phyloP scores from a whole-genome alignment of 2,113 vertebrate genomes.

The Todiramphus saurophagus region DNA sequence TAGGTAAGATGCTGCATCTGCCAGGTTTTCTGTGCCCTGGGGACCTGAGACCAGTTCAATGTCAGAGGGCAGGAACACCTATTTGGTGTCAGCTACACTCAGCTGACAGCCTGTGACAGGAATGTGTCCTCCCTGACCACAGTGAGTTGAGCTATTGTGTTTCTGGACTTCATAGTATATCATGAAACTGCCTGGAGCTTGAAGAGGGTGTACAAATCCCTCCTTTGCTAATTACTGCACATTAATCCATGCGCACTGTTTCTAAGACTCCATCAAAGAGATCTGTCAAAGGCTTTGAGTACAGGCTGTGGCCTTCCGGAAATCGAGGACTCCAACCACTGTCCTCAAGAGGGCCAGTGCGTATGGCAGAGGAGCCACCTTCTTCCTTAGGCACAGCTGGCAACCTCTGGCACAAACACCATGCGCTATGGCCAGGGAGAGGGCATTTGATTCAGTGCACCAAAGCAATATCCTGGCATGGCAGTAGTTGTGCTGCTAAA shows the following conservation, averaged over 20 bases:
- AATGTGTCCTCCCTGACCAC: neutral
- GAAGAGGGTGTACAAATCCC: neutral
- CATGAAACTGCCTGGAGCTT: neutral
- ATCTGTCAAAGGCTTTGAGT: neutral
- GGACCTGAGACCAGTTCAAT: neutral
- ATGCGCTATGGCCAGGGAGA: neutral
- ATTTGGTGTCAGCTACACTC: neutral
- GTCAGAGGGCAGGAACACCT: neutral
- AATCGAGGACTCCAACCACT: neutral
- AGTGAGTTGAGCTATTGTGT: fast-evolving
- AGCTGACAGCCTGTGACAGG: neutral
- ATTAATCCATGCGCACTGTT: neutral
- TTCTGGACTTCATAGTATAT: neutral
- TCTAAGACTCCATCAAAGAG: neutral
- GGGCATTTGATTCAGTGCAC: neutral
- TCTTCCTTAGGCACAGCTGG: neutral
- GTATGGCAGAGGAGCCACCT: neutral
- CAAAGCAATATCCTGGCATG: neutral
- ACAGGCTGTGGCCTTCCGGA: fast-evolving
- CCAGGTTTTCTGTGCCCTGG: neutral
- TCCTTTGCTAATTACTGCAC: neutral
- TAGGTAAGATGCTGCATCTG: neutral
- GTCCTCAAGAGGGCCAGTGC: neutral
- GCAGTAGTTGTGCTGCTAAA: neutral
- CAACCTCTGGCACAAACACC: neutral